Conservation (phyloP, 1,140 invertebrate species). For the Drosophila pachea region DNA sequence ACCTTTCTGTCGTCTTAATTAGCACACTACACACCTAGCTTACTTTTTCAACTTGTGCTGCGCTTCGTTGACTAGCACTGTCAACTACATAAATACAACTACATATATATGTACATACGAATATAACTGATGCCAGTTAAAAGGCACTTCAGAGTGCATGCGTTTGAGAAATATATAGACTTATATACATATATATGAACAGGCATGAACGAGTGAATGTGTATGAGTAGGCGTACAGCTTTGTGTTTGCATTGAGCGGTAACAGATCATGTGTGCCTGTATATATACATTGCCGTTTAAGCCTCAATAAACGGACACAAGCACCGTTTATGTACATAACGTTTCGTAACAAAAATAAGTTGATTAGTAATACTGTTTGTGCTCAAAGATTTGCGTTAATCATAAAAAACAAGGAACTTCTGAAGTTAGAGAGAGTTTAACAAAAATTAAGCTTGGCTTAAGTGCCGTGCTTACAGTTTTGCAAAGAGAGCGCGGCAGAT, state of each 20-base stretch:
- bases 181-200: neutral
- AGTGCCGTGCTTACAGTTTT: conserved; percentile 17
- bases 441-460: conserved; percentile 10
- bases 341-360: conserved; percentile 65
- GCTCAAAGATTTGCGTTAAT: conserved; percentile 30
- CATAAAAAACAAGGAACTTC: conserved; percentile 22
- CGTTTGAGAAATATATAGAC: conserved; percentile 3
- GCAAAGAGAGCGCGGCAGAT: conserved; percentile 11
- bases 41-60: conserved; percentile 26
- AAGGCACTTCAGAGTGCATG: conserved; percentile 34
- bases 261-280: conserved; percentile 50
- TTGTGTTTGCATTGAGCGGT: conserved; percentile 40
- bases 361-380: conserved; percentile 55
- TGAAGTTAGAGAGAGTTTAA: neutral
- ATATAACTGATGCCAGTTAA: conserved; percentile 31
- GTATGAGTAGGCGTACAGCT: conserved; percentile 26
- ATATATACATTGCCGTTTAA: conserved; percentile 41
- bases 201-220: neutral
- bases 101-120: conserved; percentile 9
- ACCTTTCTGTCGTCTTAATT: conserved; percentile 47
- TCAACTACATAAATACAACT: conserved; percentile 20
- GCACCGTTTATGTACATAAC: conserved; percentile 17
- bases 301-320: conserved; percentile 25
- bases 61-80: conserved; percentile 47
- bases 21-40: conserved; percentile 44